Evolutionary conservation across 2,888 invertebrate species (phyloP), one percentile per base, ranked within the genome.

Genomic region (Chaetoderma sp.): DNA sequence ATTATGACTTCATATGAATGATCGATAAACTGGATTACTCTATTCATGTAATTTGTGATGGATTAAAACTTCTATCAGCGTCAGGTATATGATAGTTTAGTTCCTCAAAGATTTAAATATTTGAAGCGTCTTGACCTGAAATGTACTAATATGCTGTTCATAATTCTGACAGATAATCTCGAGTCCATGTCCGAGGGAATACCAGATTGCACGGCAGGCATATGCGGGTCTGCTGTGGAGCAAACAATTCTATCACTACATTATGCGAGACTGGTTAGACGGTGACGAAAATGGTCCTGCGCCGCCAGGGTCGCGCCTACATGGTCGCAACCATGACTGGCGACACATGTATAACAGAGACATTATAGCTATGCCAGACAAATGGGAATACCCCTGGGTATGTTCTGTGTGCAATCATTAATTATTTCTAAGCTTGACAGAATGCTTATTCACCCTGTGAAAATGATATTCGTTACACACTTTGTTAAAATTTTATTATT

Each of bases 311-410:
- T 49, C 68, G 21, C 59, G 73, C 30, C 60, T 63, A n/a, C 49
- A 60, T 5, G 77, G 78, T 1, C 73, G 80, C 10, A 82, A 86
- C 68, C 42, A 55, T 42, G 80, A 82, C 16, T 86, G 86, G 86
- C 39, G 28, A 10, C 86, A 86, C 63, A 72, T 86, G 39, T 80
- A 76, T 65, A 86, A 85, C 72, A 68, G 79, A 18, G 86, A 86
- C 63, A 72, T 86, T 47, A 78, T 86, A 42, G 84, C 85, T n/a
- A 81, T 86, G 82, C 86, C 86, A 1, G 86, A 86, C 72, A 86
- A 86, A 66, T 87, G 86, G 86, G 86, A 87, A 70, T 87, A 86
- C 66, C 86, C 86, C 6, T 87, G 86, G 86, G 86, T 86, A 68
- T 71, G 74, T 67, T 16, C 13, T 23, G n/a, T n/a, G n/a, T n/a